Base-by-base conservation (phyloP, 2,888 invertebrate genomes). In the Myopa tessellatipennis region DNA sequence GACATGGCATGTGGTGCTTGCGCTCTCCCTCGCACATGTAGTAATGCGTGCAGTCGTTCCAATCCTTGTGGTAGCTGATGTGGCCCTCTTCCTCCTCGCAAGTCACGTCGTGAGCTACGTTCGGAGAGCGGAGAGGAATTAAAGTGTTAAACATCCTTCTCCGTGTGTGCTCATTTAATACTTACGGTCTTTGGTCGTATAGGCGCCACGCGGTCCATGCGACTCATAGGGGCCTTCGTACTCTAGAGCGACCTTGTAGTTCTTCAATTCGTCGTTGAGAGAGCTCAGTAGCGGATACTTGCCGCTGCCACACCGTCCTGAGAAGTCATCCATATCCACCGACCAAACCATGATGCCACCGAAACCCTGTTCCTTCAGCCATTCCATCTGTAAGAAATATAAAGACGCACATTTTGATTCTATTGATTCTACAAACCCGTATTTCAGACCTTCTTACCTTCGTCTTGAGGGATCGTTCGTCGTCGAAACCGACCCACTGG, bases 311-410 rank as follows among this genome's bases (percentile, higher is more conserved):
- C 98, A 98, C 12, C 93, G 93, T 12, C 97, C 97, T 81, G 93
- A 91, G 90, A 98, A 98, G 89, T 98, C 98, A 85, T 98, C 98
- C 96, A 98, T 90, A 85, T 98, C 98, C 40, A 98, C 92, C 0
- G 97, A 97, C 98, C 98, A 98, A 72, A 98, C 94, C 96, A 98
- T 98, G 77, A 98, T 96, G 34, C 98, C 98, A 61, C 97, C 98
- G 82, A 96, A 96, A 40, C 96, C 97, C 92, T 96, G 95, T 86
- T 96, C 96, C 88, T 96, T 96, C 78, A 97, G 90, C 97, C 97
- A 98, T 78, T 94, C 94, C 93, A 96, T 96, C 96, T 97, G 86
- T 3, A 85, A 85, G 36, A 61, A 73, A 67, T 80, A 50, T 63
- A 52, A 76, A 67, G 76, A 38, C 16, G 50, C 2, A 8, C 6